Conservation (phyloP, 2,888 invertebrate species). For the Epistrophe eligans region DNA sequence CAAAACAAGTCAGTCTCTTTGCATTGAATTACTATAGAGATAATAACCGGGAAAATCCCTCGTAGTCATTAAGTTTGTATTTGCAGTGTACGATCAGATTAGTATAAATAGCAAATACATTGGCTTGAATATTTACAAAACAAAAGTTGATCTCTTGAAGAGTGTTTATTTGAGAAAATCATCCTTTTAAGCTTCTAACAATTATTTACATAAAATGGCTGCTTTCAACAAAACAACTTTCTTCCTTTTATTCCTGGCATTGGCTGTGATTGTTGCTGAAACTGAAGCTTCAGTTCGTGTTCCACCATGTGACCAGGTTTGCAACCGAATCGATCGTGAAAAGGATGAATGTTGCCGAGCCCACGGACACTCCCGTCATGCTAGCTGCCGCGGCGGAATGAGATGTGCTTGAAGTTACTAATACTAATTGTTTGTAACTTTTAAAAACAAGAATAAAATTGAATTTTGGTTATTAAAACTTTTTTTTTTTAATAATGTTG, state of each 20-base stretch:
- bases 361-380: background rate
- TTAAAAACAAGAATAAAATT: too few species aligned
- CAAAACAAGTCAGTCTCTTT: too few species aligned
- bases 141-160: background rate
- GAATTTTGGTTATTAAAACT: too few species aligned
- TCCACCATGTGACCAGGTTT: background rate
- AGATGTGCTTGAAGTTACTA: background rate
- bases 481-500: too few species aligned
- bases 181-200: background rate
- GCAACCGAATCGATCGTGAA: background rate
- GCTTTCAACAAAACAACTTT: constrained; percentile 22
- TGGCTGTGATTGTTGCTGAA: background rate
- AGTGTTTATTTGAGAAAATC: background rate
- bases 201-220: constrained; percentile 5
- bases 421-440: too few species aligned
- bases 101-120: background rate
- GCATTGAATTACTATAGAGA: too few species aligned
- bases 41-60: too few species aligned
- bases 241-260: constrained; percentile 13
- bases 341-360: constrained; percentile 10
- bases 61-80: background rate
- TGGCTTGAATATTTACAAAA: background rate
- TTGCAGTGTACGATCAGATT: background rate
- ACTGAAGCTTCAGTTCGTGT: constrained; percentile 6
- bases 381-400: background rate